Conservation (phyloP, 2,113 vertebrate species). For the Harpagus bidentatus region DNA sequence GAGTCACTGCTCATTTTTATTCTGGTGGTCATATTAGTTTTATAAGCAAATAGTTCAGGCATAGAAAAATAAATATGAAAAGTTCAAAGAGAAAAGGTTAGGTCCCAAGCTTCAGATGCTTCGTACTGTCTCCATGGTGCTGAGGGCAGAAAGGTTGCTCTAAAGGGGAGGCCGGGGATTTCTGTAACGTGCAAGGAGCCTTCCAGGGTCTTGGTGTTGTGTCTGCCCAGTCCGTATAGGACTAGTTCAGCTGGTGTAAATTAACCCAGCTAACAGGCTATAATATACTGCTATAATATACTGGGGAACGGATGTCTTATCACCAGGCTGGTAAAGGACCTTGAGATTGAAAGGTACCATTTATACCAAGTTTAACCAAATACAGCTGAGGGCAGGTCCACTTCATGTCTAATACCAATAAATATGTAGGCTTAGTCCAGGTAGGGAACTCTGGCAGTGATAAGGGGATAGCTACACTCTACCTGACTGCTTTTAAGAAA, state of each 20-base stretch:
- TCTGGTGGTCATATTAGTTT: not conserved
- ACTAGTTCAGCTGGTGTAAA: slow-evolving; percentile 48
- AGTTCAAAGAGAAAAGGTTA: slow-evolving; percentile 36
- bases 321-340: not conserved
- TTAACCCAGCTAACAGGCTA: slow-evolving; percentile 29
- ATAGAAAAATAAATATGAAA: slow-evolving; percentile 27
- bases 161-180: not conserved
- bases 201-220: slow-evolving; percentile 30
- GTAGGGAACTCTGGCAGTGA: slow-evolving; percentile 3
- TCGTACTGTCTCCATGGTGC: not conserved
- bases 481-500: slow-evolving; percentile 21
- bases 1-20: slow-evolving; percentile 8
- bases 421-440: not conserved
- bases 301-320: not conserved
- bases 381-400: slow-evolving; percentile 20
- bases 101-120: not conserved
- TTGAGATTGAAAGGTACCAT: not conserved
- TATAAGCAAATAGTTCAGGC: slow-evolving; percentile 40
- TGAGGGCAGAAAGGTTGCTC: slow-evolving; percentile 1
- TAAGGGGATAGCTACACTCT: not conserved
- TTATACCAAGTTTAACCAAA: slow-evolving; percentile 15
- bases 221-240: slow-evolving; percentile 17
- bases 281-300: slow-evolving; percentile 4
- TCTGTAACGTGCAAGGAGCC: not conserved
- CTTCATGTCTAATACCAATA: not conserved